These are phyloP conservation scores for honey bee (Apis mellifera) DNA, from an alignment of 1,140 invertebrate genomes.

Conservation along the genomic window Amel_HAv3.1 CM009942.2:1239001-1239500, in stretches of 20 bases:
- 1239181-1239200: slow-evolving; percentile 26
- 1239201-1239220: slow-evolving; percentile 42
- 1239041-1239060: neutral
- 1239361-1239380: no score
- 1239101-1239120: slow-evolving; percentile 13
- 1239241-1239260: slow-evolving; percentile 16
- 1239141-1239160: slow-evolving; percentile 52
- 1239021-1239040: neutral
- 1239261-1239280: slow-evolving; percentile 39
- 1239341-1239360: no score
- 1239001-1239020: no score
- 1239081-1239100: no score
- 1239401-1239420: no score
- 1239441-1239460: no score
- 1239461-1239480: no score
- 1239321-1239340: no score
- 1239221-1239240: slow-evolving; percentile 16
- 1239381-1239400: no score
- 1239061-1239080: no score
- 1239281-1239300: slow-evolving; percentile 12
- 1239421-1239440: no score
- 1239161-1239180: slow-evolving; percentile 44
- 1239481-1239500: no score
- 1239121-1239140: slow-evolving; percentile 25
- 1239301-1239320: slow-evolving; percentile 17